A percentile compares a stretch with the other conserved stretches of the same genome.
Conservation (phyloP, 1,140 invertebrate genomes). For the Schmidtea mediterranea region DNA sequence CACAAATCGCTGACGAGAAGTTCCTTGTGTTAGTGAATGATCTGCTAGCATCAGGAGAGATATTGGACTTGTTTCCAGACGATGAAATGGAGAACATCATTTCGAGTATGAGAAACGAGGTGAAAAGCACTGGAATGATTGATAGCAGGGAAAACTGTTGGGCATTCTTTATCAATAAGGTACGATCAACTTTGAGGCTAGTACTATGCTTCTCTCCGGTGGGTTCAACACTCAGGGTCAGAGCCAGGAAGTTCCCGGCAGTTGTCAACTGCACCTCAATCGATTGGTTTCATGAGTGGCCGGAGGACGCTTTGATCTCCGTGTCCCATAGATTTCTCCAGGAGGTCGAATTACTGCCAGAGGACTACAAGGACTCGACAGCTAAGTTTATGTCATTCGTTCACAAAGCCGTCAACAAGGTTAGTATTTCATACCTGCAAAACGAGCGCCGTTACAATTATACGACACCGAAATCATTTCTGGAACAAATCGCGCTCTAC, state of each 20-base stretch:
- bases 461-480: conserved; percentile 77
- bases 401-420: conserved; percentile 66
- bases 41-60: conserved; percentile 70
- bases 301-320: conserved; percentile 68
- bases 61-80: conserved; percentile 71
- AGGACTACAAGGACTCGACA: conserved; percentile 41
- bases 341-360: conserved; percentile 35
- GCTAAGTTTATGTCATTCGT: conserved; percentile 73
- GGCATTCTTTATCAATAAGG: conserved; percentile 78
- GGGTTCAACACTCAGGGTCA: conserved; percentile 56
- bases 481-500: conserved; percentile 77
- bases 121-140: conserved; percentile 44
- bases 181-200: conserved; percentile 59
- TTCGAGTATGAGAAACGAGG: conserved; percentile 55
- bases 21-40: conserved; percentile 84
- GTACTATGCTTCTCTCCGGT: conserved; percentile 79
- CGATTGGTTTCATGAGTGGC: conserved; percentile 91
- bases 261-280: conserved; percentile 74
- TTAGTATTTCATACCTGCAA: conserved; percentile 50
- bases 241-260: conserved; percentile 78
- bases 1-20: conserved; percentile 61
- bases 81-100: conserved; percentile 87
- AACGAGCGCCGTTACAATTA: conserved; percentile 79
- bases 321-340: conserved; percentile 62
- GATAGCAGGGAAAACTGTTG: conserved; percentile 82